These are phyloP conservation scores for Theristicus caerulescens DNA, from an alignment of 2,113 vertebrate genomes.

Conservation along the genomic window DNA sequence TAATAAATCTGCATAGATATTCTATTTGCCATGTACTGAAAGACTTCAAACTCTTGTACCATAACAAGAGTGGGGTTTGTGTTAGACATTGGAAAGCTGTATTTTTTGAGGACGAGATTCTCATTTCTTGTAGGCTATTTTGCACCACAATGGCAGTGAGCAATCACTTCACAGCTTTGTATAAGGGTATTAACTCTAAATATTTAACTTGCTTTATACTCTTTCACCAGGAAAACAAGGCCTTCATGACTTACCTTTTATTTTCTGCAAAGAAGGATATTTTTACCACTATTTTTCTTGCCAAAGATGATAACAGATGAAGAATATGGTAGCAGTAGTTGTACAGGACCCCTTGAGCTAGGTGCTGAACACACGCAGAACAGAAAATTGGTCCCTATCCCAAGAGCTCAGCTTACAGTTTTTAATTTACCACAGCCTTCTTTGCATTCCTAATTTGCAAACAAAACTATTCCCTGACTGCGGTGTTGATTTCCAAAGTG, in stretches of 20 bases:
- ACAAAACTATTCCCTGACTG: constrained; percentile 44
- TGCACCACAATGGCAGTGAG: neutral
- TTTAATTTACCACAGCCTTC: constrained; percentile 64
- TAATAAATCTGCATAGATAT: constrained; percentile 10
- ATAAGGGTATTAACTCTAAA: neutral
- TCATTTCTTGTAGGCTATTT: neutral
- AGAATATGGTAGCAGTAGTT: constrained; percentile 1
- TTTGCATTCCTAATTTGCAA: constrained; percentile 67
- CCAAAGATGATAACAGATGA: neutral
- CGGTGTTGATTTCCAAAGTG: constrained; percentile 52
- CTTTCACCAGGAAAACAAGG: neutral
- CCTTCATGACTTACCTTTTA: neutral
- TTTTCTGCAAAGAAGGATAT: neutral
- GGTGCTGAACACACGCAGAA: neutral
- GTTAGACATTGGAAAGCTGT: neutral
- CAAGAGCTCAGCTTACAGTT: constrained; percentile 62
- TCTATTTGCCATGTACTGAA: constrained; percentile 7
- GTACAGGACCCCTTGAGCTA: neutral
- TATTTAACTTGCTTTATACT: neutral
- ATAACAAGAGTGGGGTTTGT: neutral
- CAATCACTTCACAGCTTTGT: neutral
- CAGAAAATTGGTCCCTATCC: constrained; percentile 21
- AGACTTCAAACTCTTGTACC: neutral
- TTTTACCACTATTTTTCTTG: neutral
- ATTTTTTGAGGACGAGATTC: neutral